Conservation (phyloP, 2,113 vertebrate species). For the Shinisaurus crocodilurus region DNA sequence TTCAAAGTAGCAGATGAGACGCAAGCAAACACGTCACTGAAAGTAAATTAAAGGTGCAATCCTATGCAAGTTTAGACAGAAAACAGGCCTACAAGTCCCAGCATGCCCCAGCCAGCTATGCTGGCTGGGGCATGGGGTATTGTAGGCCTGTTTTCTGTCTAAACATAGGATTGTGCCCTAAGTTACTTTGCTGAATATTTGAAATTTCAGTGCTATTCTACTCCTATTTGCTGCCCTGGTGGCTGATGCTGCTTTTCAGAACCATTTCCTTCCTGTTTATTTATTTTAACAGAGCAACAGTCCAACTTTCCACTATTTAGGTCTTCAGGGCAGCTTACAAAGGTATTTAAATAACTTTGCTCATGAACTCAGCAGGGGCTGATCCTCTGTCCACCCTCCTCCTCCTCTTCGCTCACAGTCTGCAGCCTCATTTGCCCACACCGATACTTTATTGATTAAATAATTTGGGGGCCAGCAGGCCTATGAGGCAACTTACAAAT, state of each 20-base stretch:
- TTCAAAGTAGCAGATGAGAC: not conserved
- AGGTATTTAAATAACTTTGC: not conserved
- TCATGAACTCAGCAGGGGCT: not conserved
- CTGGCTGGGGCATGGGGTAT: too few relatives aligned
- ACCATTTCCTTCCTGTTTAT: not conserved
- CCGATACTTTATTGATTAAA: too few relatives aligned
- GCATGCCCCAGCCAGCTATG: too few relatives aligned
- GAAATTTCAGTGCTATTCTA: not conserved
- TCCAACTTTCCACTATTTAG: too few relatives aligned
- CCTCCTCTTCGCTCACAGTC: not conserved
- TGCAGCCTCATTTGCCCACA: too few relatives aligned
- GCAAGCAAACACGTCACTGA: not conserved
- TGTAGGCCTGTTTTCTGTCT: too few relatives aligned
- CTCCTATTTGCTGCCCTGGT: not conserved
- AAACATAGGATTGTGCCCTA: too few relatives aligned
- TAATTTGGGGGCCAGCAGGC: not conserved
- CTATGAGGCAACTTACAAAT: not conserved
- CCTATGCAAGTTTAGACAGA: too few relatives aligned
- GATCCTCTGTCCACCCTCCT: not conserved
- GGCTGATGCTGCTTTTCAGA: not conserved
- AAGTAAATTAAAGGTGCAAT: too few relatives aligned
- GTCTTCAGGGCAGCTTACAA: not conserved
- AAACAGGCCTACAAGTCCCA: too few relatives aligned
- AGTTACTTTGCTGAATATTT: not conserved
- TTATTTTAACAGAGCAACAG: not conserved